phyloP scores from a whole-genome alignment of 92 coral and sea anemone species.

The Plumapathes pennacea region DNA sequence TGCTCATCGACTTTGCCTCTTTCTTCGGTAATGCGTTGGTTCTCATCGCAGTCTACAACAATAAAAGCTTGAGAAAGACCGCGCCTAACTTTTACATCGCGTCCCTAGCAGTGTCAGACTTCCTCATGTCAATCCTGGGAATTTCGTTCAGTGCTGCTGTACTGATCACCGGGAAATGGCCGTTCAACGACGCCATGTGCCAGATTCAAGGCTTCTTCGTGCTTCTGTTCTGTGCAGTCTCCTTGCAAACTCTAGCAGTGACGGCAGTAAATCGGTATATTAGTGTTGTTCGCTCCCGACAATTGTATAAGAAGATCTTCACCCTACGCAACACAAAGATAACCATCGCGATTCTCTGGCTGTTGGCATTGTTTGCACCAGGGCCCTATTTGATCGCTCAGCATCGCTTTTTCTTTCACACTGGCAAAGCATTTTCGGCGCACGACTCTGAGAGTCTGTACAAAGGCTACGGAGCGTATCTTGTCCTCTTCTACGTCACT shows the following conservation, averaged over 20 bases:
- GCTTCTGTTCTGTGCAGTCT: constrained; percentile 60
- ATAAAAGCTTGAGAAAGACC: constrained; percentile 55
- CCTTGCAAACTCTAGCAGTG: constrained; percentile 64
- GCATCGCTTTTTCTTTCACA: constrained; percentile 51
- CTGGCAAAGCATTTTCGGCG: constrained; percentile 60
- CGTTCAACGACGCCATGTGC: constrained; percentile 31
- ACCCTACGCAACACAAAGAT: constrained; percentile 50
- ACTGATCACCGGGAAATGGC: constrained; percentile 51
- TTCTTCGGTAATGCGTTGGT: constrained; percentile 62
- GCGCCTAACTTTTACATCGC: constrained; percentile 65
- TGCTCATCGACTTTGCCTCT: constrained; percentile 43
- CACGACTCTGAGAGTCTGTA: constrained; percentile 50
- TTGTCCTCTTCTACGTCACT: constrained; percentile 47
- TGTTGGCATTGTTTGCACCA: constrained; percentile 58
- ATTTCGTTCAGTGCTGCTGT: constrained; percentile 50
- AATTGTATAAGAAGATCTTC: constrained; percentile 50
- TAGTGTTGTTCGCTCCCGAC: constrained; percentile 46
- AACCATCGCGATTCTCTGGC: constrained; percentile 60
- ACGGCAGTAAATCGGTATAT: constrained; percentile 67
- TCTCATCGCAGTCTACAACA: constrained; percentile 49
- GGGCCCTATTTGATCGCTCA: constrained; percentile 48
- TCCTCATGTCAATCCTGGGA: constrained; percentile 54
- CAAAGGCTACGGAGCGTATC: constrained; percentile 61
- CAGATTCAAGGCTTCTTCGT: constrained; percentile 70
- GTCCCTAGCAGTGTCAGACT: constrained; percentile 60